These are phyloP conservation scores for Dinoponera quadriceps DNA, from an alignment of 1,140 invertebrate species.

Conservation along the genomic window DNA sequence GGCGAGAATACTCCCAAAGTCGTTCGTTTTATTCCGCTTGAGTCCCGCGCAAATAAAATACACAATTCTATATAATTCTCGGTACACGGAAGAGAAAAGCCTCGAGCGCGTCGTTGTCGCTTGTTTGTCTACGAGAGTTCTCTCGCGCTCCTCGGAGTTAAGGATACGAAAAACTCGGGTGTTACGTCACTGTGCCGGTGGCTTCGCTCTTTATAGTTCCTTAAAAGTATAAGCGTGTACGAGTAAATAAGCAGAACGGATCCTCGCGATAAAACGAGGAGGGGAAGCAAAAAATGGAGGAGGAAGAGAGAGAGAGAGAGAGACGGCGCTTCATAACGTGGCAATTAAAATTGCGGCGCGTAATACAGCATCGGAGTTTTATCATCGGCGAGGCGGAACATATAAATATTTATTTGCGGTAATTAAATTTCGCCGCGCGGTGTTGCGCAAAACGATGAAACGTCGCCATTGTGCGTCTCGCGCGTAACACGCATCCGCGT, in stretches of 20 bases:
- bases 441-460: background rate
- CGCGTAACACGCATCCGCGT: conserved; percentile 10
- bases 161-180: background rate
- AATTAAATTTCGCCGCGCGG: conserved; percentile 45
- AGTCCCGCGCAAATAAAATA: too few relatives aligned
- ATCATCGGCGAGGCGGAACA: background rate
- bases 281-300: background rate
- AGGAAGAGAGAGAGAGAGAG: background rate
- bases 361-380: conserved; percentile 17
- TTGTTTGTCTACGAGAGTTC: too few relatives aligned
- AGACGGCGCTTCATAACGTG: background rate
- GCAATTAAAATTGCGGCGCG: conserved; percentile 38
- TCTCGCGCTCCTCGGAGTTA: background rate
- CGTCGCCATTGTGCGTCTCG: conserved; percentile 1
- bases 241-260: conserved; percentile 31
- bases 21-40: too few relatives aligned
- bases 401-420: conserved; percentile 53
- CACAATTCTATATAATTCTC: too few relatives aligned
- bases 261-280: conserved; percentile 8
- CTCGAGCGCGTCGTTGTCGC: too few relatives aligned
- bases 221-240: background rate
- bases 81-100: too few relatives aligned
- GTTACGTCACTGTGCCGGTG: conserved; percentile 1
- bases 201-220: conserved; percentile 7
- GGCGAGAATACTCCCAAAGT: too few relatives aligned